Base-by-base conservation (phyloP, 2,113 vertebrate species). In the Cyprinus carpio region DNA sequence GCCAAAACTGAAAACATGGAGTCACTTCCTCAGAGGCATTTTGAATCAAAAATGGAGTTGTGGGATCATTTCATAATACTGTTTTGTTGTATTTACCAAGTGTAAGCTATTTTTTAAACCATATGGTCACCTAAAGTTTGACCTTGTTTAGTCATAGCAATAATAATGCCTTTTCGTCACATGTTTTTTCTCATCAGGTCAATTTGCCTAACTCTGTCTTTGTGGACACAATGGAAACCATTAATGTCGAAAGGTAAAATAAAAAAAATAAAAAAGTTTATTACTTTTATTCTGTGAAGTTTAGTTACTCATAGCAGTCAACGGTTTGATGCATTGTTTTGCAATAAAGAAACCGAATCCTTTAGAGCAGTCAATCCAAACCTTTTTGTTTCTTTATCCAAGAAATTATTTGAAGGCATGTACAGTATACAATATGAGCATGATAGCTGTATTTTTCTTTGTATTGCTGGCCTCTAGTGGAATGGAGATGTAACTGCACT, bases 141-240 rank as follows among this genome's bases (percentile, higher is more conserved):
- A 23, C 58, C 43, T 49, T 13, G 37, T 64, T 62, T 64, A 27
- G 3, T 43, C 5, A 11, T 11, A 46, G 18, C 18, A 51, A 23
- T 46, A 49, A 54, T 12, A 72, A 72, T 72, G 2, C 18, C 4
- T 72, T 71, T 54, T 71, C 5, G 10, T 12, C 10, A 40, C 20
- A 20, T 77, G 18, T 74, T 27, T 75, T 11, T 82, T 67, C 3
- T 60, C 51, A 82, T 80, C 31, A 97, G 96, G 93, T 97, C 78
- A 93, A 94, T 0, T 87, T 97, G 84, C 96, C 96, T 85, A 88
- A 77, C 84, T 95, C 95, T 0, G 27, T 96, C 71, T 97, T 96
- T 82, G 60, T 97, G 64, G 93, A 96, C 76, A 96, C 94, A 25
- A 94, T 91, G 0, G 96, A 97, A 54, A 96, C 96, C 81, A 89